These are phyloP conservation scores for Chrysoperla carnea DNA, from an alignment of 1,140 invertebrate species.

Conservation along the genomic window DNA sequence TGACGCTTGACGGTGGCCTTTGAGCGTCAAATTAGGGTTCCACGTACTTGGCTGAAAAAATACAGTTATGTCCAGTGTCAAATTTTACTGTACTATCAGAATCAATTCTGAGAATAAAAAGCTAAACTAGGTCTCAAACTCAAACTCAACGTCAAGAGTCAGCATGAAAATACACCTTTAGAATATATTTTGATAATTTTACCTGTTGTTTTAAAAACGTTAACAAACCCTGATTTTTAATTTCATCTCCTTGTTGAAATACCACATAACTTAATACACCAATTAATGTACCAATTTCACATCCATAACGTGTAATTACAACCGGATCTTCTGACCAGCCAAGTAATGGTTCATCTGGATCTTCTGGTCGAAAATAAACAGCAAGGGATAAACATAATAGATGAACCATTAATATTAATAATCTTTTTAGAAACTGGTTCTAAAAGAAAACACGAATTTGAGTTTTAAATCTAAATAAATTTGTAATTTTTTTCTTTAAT, in stretches of 20 bases:
- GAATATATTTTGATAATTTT: conserved; percentile 19
- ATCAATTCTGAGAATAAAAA: no score
- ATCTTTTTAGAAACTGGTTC: conserved; percentile 81
- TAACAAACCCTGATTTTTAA: conserved; percentile 79
- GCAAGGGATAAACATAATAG: conserved; percentile 74
- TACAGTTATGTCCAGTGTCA: no score
- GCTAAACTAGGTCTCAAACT: no score
- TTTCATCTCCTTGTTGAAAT: conserved; percentile 81
- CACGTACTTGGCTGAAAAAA: no score
- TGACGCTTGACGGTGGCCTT: no score
- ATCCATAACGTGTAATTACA: conserved; percentile 43
- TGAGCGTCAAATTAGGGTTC: no score
- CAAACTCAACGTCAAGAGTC: no score
- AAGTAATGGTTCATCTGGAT: conserved; percentile 29
- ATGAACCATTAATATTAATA: conserved; percentile 74
- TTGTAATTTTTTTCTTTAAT: neutral
- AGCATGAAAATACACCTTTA: no score
- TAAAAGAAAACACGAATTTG: conserved; percentile 21
- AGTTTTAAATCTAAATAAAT: conserved; percentile 1
- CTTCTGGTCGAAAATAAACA: conserved; percentile 70
- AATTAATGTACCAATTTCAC: conserved; percentile 68
- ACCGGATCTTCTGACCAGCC: conserved; percentile 31
- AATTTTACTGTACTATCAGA: no score
- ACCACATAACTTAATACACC: conserved; percentile 80
- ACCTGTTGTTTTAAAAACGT: conserved; percentile 89